Base-by-base conservation (phyloP, 2,888 invertebrate genomes). In the Epistrophe grossulariae region DNA sequence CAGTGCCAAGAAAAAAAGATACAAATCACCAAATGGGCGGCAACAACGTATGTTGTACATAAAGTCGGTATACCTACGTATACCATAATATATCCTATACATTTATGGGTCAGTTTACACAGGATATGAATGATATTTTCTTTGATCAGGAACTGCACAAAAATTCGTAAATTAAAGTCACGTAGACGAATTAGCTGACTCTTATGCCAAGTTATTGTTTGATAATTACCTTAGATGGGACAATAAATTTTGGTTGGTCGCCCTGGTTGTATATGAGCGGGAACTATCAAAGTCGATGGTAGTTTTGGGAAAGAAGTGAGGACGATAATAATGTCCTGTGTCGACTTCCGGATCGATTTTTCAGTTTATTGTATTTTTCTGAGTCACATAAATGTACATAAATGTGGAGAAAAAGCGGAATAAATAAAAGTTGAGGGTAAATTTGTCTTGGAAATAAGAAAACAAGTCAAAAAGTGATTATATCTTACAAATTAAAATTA, bases 321-420 rank as follows among this genome's bases (percentile, higher is more conserved):
- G 55, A 57, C 71, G 43, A 85, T 73, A 78, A n/a, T n/a, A 84
- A 72, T 70, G 82, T 85, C 87, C 76, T 79, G 60, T 50, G 83
- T 55, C 83, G 66, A 87, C 87, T 87, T 87, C 87, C 87, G 87
- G 83, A 64, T 72, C 55, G n/a, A 79, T 83, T 66, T 83, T 72
- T 83, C 76, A 79, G 59, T 62, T 74, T 76, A 60, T 66, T 79
- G 59, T 71, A 31, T 62, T 79, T 74, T 71, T 40, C 43, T 78
- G 52, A 78, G 82, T 81, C 70, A 74, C 79, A 17, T 24, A 1
- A 24, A 24, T 24, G n/a, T n/a, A n/a, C n/a, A 7, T 9, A 0
- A 64, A 57, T 74, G 57, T 73, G 73, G 66, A 43, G 77, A 81
- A 72, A 81, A 73, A 79, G 70, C 73, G 78, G 68, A 73, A 74